These are phyloP conservation scores for Aptenodytes patagonicus DNA, from an alignment of 2,113 vertebrate species.

Conservation along the genomic window DNA sequence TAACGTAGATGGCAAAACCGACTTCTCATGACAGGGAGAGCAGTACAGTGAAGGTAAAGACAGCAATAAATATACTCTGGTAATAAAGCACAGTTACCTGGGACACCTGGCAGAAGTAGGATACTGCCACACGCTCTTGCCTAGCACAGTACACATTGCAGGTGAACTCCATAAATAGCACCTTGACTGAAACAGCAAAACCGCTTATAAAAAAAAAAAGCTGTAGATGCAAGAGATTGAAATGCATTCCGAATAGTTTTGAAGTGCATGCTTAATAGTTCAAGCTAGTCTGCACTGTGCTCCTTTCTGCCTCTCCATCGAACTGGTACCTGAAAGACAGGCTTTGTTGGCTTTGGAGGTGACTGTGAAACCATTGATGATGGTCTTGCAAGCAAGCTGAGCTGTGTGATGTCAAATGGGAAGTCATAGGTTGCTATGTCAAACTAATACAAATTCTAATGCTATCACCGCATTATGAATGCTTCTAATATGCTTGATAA, in stretches of 20 bases:
- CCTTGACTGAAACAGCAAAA: background rate
- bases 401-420: background rate
- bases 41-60: conserved; percentile 1
- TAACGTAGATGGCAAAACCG: background rate
- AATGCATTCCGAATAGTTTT: background rate
- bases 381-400: background rate
- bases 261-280: background rate
- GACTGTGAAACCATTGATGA: background rate
- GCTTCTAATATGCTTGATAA: background rate
- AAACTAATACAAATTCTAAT: background rate
- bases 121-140: background rate
- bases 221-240: background rate
- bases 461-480: background rate
- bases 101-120: conserved; percentile 6
- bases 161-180: background rate
- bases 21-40: background rate
- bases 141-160: background rate
- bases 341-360: background rate
- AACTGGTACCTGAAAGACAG: background rate
- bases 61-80: conserved; percentile 59
- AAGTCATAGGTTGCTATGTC: background rate
- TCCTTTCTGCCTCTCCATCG: background rate
- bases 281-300: background rate
- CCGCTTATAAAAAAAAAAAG: background rate
- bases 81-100: conserved; percentile 66